phyloP scores from a whole-genome alignment of 2,113 vertebrate genomes.

The Tichodroma muraria region DNA sequence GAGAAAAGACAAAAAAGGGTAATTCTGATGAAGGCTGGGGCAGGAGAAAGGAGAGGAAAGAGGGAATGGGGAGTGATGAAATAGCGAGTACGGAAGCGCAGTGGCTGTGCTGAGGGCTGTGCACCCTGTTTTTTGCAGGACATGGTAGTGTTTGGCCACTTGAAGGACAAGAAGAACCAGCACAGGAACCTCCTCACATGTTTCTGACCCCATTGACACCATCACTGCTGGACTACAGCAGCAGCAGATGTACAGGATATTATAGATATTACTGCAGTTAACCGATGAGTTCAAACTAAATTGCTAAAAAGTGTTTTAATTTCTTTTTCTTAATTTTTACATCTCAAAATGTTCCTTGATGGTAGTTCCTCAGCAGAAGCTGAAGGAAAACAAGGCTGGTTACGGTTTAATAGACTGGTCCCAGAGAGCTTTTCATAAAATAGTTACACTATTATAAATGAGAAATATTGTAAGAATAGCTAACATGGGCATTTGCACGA shows the following conservation, averaged over 20 bases:
- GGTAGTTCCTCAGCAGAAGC: background rate
- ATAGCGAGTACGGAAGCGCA: background rate
- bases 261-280: background rate
- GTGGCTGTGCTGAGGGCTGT: background rate
- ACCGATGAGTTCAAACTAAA: background rate
- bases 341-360: conserved; percentile 4
- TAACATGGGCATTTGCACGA: conserved; percentile 46
- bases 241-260: background rate
- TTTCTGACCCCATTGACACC: background rate
- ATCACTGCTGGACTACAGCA: background rate
- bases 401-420: background rate
- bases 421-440: conserved; percentile 19
- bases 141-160: background rate
- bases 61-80: background rate
- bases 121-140: background rate
- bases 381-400: background rate
- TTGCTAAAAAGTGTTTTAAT: background rate
- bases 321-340: background rate
- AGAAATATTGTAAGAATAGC: conserved; percentile 18
- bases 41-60: background rate
- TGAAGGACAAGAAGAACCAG: background rate
- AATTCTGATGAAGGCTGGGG: background rate
- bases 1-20: background rate
- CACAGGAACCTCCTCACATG: background rate
- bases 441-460: conserved; percentile 13